Percentiles rank a stretch among this genome's conserved stretches.
phyloP scores from a whole-genome alignment of 2,113 vertebrate genomes.

The Cephalopterus ornatus region DNA sequence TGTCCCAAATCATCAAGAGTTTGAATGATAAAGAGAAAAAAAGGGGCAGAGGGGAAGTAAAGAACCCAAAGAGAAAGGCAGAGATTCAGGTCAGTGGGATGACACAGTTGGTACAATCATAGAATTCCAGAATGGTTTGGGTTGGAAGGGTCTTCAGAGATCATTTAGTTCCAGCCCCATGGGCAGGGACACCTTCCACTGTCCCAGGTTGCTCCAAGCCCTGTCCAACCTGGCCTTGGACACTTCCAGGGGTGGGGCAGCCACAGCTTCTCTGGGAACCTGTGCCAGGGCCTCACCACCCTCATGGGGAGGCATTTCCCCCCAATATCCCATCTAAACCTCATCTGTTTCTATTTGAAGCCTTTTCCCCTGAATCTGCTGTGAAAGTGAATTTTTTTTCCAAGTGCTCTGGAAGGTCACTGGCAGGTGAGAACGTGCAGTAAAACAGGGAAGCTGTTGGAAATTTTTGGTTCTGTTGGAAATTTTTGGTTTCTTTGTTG shows the following conservation, averaged over 20 bases:
- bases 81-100: background rate
- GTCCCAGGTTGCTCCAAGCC: background rate
- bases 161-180: background rate
- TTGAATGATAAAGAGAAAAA: background rate
- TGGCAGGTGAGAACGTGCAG: background rate
- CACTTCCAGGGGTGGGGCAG: background rate
- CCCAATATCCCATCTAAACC: background rate
- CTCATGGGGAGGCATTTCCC: background rate
- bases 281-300: background rate
- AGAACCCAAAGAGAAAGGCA: background rate
- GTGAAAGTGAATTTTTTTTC: background rate
- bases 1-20: background rate
- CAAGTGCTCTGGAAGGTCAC: background rate
- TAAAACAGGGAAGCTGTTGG: background rate
- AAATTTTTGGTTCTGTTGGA: background rate
- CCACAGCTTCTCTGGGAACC: background rate
- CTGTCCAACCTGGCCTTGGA: background rate
- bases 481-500: background rate
- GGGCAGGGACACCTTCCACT: background rate
- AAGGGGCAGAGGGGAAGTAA: background rate
- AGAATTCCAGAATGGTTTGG: background rate
- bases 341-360: background rate
- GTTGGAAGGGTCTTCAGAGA: background rate
- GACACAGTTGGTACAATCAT: background rate
- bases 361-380: background rate